These are phyloP conservation scores for Clarias fuscus DNA, from an alignment of 2,797 vertebrate genomes.

Conservation along the genomic window DNA sequence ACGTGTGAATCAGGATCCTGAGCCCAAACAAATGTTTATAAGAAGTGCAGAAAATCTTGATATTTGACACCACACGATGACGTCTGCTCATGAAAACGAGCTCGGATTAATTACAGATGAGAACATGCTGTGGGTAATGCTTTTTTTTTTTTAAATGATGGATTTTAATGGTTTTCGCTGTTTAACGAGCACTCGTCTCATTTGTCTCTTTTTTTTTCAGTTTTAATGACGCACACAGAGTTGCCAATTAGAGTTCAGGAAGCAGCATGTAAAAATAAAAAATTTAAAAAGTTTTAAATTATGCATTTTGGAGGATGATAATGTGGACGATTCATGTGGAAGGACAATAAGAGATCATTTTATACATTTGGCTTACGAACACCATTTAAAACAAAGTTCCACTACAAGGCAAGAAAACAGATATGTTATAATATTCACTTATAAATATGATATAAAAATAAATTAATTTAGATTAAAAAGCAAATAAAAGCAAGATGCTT, in stretches of 20 bases:
- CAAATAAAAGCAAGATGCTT: neutral
- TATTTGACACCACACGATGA: neutral
- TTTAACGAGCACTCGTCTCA: slow-evolving; percentile 37
- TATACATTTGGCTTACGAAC: neutral
- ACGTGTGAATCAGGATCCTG: neutral
- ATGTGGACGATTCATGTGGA: neutral
- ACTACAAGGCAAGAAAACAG: neutral
- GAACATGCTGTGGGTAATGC: slow-evolving; percentile 3
- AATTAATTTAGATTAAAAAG: neutral
- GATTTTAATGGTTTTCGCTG: slow-evolving; percentile 5
- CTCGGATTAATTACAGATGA: slow-evolving; percentile 27
- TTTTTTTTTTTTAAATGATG: neutral
- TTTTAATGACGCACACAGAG: slow-evolving; percentile 8
- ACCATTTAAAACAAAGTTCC: neutral
- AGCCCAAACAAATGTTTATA: neutral
- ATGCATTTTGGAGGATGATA: neutral
- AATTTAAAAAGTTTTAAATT: neutral
- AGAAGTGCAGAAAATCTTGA: too few relatives aligned
- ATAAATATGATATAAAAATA: neutral
- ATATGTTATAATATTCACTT: neutral
- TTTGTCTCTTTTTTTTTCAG: slow-evolving; percentile 10
- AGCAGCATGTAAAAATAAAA: neutral
- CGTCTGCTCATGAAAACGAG: slow-evolving; percentile 1
- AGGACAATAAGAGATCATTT: neutral
- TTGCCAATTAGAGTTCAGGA: neutral